These are phyloP conservation scores for Drosophila lutescens DNA, from an alignment of 2,888 invertebrate genomes.

Conservation along the genomic window DNA sequence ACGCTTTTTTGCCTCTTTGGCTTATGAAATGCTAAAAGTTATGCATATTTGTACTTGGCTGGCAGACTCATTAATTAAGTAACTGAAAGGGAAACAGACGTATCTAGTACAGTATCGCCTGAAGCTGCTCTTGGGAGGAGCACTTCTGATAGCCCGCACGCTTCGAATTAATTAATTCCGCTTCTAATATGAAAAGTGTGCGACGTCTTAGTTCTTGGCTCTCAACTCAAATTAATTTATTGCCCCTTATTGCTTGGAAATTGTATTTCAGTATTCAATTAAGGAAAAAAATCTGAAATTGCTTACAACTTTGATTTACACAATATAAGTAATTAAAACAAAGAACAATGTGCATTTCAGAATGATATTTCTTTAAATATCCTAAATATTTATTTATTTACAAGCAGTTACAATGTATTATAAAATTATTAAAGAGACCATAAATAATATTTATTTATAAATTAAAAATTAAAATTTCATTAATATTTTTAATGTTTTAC, in stretches of 20 bases:
- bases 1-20: not conserved
- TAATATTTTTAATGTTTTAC: too few relatives aligned
- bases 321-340: conserved; percentile 8
- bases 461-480: too few relatives aligned
- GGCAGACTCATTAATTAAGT: conserved; percentile 62
- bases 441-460: too few relatives aligned
- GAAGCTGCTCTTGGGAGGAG: conserved; percentile 29
- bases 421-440: too few relatives aligned
- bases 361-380: not conserved
- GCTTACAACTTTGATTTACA: conserved; percentile 5
- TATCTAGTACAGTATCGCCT: conserved; percentile 50
- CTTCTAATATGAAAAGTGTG: conserved; percentile 26
- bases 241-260: conserved; percentile 8
- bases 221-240: conserved; percentile 64
- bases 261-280: conserved; percentile 3
- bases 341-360: not conserved
- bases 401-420: too few relatives aligned
- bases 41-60: conserved; percentile 11
- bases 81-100: conserved; percentile 50
- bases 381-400: too few relatives aligned
- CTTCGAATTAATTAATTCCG: conserved; percentile 65
- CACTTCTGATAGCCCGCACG: conserved; percentile 63
- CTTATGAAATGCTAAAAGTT: conserved; percentile 10
- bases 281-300: too few relatives aligned
- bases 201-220: conserved; percentile 23